Conservation (phyloP, 2,888 invertebrate genomes). For the Phymatocera aterrima region DNA sequence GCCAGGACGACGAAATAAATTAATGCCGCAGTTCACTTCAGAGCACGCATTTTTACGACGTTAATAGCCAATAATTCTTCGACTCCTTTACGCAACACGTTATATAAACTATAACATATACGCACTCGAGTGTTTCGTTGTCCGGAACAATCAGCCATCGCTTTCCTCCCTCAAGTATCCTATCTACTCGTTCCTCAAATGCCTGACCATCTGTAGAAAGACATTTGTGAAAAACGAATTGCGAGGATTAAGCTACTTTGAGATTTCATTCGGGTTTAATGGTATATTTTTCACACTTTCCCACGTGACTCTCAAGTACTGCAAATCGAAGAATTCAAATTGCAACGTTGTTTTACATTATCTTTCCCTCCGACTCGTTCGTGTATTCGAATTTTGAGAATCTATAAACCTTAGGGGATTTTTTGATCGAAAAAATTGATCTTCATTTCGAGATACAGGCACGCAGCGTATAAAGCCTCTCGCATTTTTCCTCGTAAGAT, state of each 20-base stretch:
- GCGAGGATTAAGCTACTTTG: no score
- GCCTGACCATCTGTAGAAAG: neutral
- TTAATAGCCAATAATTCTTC: slow-evolving; percentile 42
- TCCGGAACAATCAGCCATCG: slow-evolving; percentile 29
- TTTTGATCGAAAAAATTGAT: neutral
- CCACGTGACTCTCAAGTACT: no score
- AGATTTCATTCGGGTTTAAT: neutral
- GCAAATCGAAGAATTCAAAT: no score
- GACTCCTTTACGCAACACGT: slow-evolving; percentile 13
- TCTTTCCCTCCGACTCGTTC: no score
- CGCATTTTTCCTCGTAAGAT: neutral
- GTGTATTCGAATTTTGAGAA: no score
- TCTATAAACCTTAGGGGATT: no score
- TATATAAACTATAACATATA: slow-evolving; percentile 15
- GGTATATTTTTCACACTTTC: no score
- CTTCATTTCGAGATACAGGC: neutral
- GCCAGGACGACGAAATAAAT: slow-evolving; percentile 13
- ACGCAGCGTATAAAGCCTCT: no score
- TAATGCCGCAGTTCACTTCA: slow-evolving; percentile 33
- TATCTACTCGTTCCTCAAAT: neutral
- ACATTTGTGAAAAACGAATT: no score
- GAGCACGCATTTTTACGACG: slow-evolving; percentile 40
- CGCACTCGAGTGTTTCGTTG: slow-evolving; percentile 30
- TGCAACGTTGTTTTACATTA: no score
- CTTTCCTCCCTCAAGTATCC: neutral